These are phyloP conservation scores for Hirtodrosophila alboralis DNA, from an alignment of 2,888 invertebrate genomes.

Conservation along the genomic window DNA sequence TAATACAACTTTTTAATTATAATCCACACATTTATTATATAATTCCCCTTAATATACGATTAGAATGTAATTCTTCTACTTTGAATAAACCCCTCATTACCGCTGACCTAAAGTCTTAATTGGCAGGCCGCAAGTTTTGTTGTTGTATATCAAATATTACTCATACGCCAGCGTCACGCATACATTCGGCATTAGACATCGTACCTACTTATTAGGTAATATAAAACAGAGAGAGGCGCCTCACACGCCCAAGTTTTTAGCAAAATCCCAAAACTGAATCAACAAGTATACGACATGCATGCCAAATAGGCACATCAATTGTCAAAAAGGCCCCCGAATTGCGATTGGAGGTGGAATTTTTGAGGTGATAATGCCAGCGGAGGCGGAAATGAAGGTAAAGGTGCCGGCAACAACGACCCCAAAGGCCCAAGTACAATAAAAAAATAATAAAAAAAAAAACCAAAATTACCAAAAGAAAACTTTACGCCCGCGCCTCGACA, in stretches of 20 bases:
- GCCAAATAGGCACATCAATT: slow-evolving; percentile 18
- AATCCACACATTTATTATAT: too few species aligned
- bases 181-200: slow-evolving; percentile 16
- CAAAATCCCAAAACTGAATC: slow-evolving; percentile 21
- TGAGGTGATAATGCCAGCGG: too few species aligned
- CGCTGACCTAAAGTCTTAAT: too few species aligned
- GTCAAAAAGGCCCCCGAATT: slow-evolving; percentile 13
- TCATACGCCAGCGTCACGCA: slow-evolving; percentile 61
- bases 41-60: too few species aligned
- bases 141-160: slow-evolving; percentile 62
- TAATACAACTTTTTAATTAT: too few species aligned
- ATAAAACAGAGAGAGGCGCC: slow-evolving; percentile 8
- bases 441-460: slow-evolving; percentile 1
- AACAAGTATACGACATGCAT: slow-evolving; percentile 9
- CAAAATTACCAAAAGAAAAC: slow-evolving; percentile 44
- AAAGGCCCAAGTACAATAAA: slow-evolving; percentile 4
- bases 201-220: slow-evolving; percentile 28
- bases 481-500: slow-evolving; percentile 38
- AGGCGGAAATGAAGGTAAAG: slow-evolving; percentile 1
- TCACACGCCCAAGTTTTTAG: slow-evolving; percentile 8
- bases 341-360: slow-evolving; percentile 14
- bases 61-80: too few species aligned
- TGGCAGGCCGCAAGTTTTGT: slow-evolving; percentile 2
- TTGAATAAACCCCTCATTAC: too few species aligned
- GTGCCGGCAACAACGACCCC: neutral